These are phyloP conservation scores for Arnoldichthys spilopterus DNA, from an alignment of 2,797 vertebrate genomes.

Conservation along the genomic window DNA sequence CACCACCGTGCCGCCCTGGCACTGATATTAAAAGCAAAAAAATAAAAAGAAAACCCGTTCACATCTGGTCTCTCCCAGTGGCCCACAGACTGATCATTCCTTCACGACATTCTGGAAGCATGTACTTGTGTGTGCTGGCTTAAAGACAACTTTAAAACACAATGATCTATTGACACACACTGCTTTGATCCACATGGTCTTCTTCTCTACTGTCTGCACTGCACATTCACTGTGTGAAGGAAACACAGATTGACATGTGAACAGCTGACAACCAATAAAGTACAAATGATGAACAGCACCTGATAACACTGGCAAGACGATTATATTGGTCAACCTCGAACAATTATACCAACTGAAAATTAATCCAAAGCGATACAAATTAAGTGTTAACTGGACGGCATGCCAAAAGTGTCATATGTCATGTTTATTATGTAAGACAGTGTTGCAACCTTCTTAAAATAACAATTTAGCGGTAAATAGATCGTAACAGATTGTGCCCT, in stretches of 20 bases:
- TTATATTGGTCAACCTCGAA: background rate
- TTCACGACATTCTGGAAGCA: too few species aligned
- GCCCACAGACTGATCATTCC: background rate
- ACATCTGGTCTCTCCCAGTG: background rate
- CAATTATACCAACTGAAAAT: background rate
- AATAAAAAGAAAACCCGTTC: background rate
- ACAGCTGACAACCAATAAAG: background rate
- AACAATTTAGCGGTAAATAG: constrained; percentile 17
- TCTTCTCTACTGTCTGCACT: background rate
- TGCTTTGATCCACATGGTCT: background rate
- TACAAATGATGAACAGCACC: background rate
- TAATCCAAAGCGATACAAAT: constrained; percentile 11
- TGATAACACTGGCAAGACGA: background rate
- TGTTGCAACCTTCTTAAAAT: constrained; percentile 24
- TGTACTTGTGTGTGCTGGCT: background rate
- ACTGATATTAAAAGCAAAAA: too few species aligned
- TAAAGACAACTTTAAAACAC: background rate
- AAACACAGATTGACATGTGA: background rate
- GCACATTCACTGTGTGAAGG: background rate
- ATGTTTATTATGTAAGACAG: background rate
- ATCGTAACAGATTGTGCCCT: constrained; percentile 13
- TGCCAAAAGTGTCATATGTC: constrained; percentile 15
- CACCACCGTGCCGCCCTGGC: too few species aligned
- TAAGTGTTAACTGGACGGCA: background rate
- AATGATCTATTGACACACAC: background rate